Evolutionary conservation across 2,888 invertebrate genomes (phyloP), one percentile per base, ranked within the genome.

Genomic region (Tyria jacobaeae): DNA sequence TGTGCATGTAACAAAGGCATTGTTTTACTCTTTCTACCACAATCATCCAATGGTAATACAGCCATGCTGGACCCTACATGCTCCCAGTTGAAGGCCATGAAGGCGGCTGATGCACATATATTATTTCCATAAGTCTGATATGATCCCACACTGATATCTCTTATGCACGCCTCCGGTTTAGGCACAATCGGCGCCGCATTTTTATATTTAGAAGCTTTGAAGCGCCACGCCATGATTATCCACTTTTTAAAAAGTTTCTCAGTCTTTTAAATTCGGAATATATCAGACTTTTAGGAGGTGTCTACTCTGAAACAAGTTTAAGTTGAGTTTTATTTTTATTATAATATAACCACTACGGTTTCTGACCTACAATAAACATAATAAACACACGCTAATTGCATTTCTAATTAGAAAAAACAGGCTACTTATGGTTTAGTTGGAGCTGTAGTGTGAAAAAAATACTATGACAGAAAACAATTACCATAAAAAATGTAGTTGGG

Each of bases 151-250:
- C 96, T 97, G 76, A 99, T 96, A 88, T 99, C 99, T 75, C 97
- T 95, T 74, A 97, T 95, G 94, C 97, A 96, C 74, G 97, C 97
- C 95, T 99, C 99, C 65, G 98, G 98, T 88, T 99, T 99, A 44
- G 99, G 98, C 83, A 98, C 97, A 84, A 98, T 98, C 49, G 99
- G 98, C 76, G 98, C 97, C 71, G 99, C 98, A 96, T 99, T 99
- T 95, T 99, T 99, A 93, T 98, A 99, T 92, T 99, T 99, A 70
- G 99, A 99, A 87, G 98, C 98, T 95, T 99, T 99, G 94, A 99
- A 99, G 92, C 98, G 95, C 97, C 98, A 98, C 91, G 98, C 97
- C 98, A 98, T 98, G 77, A 73, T 89, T 78, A 82, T 83, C 84
- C 87, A 90, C 86, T 87, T 86, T 76, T 68, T 64, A 51, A 62